Conservation (phyloP, 2,797 vertebrate species). For the Chelmon rostratus region DNA sequence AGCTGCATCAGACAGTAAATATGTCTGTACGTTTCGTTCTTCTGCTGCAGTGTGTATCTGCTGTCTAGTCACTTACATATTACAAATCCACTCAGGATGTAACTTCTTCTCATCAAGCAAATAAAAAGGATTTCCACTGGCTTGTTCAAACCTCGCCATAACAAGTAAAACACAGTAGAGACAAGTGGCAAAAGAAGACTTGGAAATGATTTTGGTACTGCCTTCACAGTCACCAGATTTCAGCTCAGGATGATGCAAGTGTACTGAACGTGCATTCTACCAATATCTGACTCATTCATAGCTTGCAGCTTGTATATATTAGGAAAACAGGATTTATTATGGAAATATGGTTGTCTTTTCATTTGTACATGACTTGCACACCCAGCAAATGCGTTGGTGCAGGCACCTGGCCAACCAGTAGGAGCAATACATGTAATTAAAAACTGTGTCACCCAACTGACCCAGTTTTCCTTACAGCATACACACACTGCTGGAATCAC, state of each 20-base stretch:
- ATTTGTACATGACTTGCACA: neutral
- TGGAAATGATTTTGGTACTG: neutral
- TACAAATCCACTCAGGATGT: constrained; percentile 16
- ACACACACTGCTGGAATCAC: too few species aligned
- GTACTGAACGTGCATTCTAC: neutral
- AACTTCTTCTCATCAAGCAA: constrained; percentile 10
- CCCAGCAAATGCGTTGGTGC: too few species aligned
- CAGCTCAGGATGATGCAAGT: neutral
- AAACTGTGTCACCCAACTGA: too few species aligned
- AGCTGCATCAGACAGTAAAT: constrained; percentile 40
- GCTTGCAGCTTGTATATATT: too few species aligned
- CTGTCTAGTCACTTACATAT: constrained; percentile 2
- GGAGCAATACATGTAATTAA: too few species aligned
- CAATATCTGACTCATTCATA: neutral
- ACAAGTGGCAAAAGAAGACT: neutral
- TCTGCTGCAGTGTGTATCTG: constrained; percentile 24
- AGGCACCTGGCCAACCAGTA: too few species aligned
- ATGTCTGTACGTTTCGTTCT: neutral
- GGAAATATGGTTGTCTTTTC: neutral
- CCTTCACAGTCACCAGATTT: neutral
- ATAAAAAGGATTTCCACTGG: constrained; percentile 9
- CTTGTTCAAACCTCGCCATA: neutral
- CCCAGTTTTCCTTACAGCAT: too few species aligned
- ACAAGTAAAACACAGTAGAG: neutral
- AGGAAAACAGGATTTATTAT: too few species aligned